A percentile compares a stretch with the other conserved stretches of the same genome.
Evolutionary conservation across 2,797 vertebrate genomes (phyloP).

Genomic region (Aotus griseimembra): DNA sequence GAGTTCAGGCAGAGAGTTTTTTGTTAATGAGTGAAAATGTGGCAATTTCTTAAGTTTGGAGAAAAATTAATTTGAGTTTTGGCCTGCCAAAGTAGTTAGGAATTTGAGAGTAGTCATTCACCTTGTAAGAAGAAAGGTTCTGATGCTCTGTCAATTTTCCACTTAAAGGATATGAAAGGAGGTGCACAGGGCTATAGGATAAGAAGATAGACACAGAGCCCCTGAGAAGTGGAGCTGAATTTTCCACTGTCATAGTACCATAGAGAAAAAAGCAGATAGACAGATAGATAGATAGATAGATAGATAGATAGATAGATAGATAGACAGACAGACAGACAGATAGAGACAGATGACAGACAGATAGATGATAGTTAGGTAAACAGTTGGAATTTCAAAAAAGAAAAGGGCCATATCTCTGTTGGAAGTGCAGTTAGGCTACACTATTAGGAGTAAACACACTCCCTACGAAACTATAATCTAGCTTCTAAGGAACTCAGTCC

Average conservation of each 20-base stretch:
- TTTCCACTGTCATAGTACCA: not conserved
- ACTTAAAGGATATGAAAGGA: not conserved
- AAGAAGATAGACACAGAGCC: not conserved
- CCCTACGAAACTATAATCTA: not conserved
- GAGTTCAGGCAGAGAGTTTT: not conserved
- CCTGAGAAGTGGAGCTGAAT: not conserved
- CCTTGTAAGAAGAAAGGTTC: not conserved
- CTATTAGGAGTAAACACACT: accelerated
- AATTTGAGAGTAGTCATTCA: not conserved
- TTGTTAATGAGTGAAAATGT: not conserved
- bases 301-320: too few relatives aligned
- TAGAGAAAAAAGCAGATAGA: not conserved
- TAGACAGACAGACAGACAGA: too few relatives aligned
- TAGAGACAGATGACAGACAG: too few relatives aligned
- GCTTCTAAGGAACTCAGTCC: not conserved
- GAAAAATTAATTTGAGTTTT: not conserved
- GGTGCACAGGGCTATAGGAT: too few relatives aligned
- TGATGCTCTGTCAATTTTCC: not conserved
- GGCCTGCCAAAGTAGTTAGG: not conserved
- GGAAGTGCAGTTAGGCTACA: not conserved
- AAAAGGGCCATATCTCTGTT: not conserved
- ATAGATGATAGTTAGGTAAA: too few relatives aligned
- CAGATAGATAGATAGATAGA: too few relatives aligned
- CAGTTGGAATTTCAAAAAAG: not conserved
- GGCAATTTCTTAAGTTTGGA: not conserved